Evolutionary conservation across 2,888 invertebrate genomes (phyloP).

Genomic region (Chaitophorus viminalis): DNA sequence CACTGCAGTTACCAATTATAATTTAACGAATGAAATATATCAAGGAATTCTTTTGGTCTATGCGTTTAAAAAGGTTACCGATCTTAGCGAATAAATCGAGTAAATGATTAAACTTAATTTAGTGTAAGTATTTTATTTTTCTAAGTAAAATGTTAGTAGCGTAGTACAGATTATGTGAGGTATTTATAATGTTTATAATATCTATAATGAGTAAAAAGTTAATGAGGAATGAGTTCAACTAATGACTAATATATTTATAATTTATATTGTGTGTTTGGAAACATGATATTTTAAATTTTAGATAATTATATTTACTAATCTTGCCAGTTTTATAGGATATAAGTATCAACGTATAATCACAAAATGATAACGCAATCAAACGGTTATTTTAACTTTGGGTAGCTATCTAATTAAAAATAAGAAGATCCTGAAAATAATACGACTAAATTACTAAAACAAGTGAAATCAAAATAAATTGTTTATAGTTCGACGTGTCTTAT

Average conservation of each 20-base stretch:
- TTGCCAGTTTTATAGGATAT: not conserved
- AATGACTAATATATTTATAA: not conserved
- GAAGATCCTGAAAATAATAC: not conserved
- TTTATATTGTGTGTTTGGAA: not conserved
- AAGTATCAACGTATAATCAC: not conserved
- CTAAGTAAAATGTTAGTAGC: not conserved
- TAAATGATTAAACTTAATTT: not conserved
- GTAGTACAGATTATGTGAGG: not conserved
- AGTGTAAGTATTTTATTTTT: not conserved
- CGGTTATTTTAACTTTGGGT: not conserved
- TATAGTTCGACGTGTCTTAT: slow-evolving; percentile 7
- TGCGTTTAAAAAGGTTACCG: not conserved
- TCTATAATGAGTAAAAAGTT: too few relatives aligned
- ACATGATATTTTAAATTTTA: not conserved
- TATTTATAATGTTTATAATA: not conserved
- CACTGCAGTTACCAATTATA: too few relatives aligned
- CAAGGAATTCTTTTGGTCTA: not conserved
- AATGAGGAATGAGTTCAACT: too few relatives aligned
- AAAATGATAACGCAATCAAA: not conserved
- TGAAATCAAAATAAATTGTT: slow-evolving; percentile 43
- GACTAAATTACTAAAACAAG: slow-evolving; percentile 43
- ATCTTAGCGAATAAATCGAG: not conserved
- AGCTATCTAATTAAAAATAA: not conserved
- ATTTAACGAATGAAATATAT: too few relatives aligned
- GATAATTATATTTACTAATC: not conserved